A percentile compares a stretch with the other conserved stretches of the same genome.
Conservation (phyloP, 1,140 invertebrate species). For the Euura lappo region DNA sequence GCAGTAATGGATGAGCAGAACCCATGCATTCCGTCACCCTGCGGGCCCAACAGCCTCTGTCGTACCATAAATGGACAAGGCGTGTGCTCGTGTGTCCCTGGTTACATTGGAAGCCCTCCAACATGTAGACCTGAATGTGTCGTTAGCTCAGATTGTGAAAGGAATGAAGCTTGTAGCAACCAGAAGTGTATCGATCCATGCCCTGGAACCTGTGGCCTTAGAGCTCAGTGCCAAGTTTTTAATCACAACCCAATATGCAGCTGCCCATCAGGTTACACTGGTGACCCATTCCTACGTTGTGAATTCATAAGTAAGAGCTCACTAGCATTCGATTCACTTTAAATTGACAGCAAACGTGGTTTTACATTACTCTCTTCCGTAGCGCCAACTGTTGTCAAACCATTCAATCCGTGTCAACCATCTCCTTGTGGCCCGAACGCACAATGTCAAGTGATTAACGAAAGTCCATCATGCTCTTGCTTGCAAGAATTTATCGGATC, state of each 20-base stretch:
- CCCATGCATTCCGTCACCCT: conserved; percentile 64
- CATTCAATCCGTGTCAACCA: conserved; percentile 57
- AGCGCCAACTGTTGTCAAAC: conserved; percentile 28
- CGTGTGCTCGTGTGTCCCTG: conserved; percentile 56
- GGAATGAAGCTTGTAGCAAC: conserved; percentile 60
- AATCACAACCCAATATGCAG: conserved; percentile 66
- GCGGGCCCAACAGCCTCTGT: conserved; percentile 67
- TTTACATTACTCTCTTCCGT: conserved; percentile 71
- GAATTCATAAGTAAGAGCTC: conserved; percentile 38
- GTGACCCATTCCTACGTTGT: conserved; percentile 48
- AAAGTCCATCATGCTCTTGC: conserved; percentile 68
- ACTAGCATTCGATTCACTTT: conserved; percentile 58
- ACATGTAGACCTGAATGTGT: conserved; percentile 56
- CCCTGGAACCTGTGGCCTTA: conserved; percentile 68
- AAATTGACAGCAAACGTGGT: conserved; percentile 55
- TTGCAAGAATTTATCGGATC: conserved; percentile 66
- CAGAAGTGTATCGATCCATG: conserved; percentile 71
- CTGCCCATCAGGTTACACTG: conserved; percentile 41
- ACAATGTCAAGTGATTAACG: conserved; percentile 66
- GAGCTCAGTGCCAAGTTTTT: conserved; percentile 67
- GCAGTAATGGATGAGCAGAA: conserved; percentile 22
- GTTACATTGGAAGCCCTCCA: conserved; percentile 56
- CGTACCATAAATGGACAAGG: conserved; percentile 45
- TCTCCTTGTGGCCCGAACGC: conserved; percentile 72
- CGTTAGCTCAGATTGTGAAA: conserved; percentile 56